These are phyloP conservation scores for Macaria notata DNA, from an alignment of 2,888 invertebrate species.

Conservation along the genomic window DNA sequence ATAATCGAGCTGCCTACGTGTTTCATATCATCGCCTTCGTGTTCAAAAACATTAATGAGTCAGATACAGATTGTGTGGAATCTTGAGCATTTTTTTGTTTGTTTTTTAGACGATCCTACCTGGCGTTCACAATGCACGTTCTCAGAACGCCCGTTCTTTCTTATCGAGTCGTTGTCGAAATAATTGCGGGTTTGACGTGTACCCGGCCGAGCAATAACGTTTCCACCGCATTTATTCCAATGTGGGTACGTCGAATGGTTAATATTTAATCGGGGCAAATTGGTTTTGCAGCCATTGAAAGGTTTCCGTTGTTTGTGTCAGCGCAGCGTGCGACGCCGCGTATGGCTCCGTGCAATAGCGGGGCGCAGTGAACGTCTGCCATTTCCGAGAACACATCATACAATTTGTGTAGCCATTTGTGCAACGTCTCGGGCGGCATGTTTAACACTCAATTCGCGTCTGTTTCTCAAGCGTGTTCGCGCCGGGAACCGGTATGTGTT, in stretches of 20 bases:
- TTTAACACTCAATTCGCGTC: slow-evolving; percentile 71
- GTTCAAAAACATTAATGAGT: slow-evolving; percentile 32
- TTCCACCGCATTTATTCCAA: slow-evolving; percentile 35
- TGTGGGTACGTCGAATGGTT: slow-evolving; percentile 38
- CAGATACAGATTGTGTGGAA: slow-evolving; percentile 28
- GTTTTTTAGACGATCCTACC: slow-evolving; percentile 29
- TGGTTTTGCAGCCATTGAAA: slow-evolving; percentile 41
- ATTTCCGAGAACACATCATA: slow-evolving; percentile 43
- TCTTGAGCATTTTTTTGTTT: slow-evolving; percentile 28
- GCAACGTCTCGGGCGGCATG: slow-evolving; percentile 59
- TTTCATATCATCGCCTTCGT: slow-evolving; percentile 24
- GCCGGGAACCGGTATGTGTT: slow-evolving; percentile 61
- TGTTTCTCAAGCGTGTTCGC: slow-evolving; percentile 64
- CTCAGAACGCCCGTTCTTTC: slow-evolving; percentile 45
- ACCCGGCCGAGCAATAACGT: slow-evolving; percentile 26
- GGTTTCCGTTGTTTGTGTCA: slow-evolving; percentile 41
- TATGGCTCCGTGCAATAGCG: slow-evolving; percentile 31
- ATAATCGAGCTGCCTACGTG: slow-evolving; percentile 17
- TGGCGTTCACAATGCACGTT: slow-evolving; percentile 43
- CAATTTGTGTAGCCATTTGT: slow-evolving; percentile 55
- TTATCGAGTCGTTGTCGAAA: slow-evolving; percentile 40
- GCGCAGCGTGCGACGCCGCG: slow-evolving; percentile 32
- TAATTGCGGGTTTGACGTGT: slow-evolving; percentile 41
- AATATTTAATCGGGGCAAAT: slow-evolving; percentile 43
- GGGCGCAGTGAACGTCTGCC: slow-evolving; percentile 30